phyloP scores from a whole-genome alignment of 2,888 invertebrate genomes.

The Seira ritae region DNA sequence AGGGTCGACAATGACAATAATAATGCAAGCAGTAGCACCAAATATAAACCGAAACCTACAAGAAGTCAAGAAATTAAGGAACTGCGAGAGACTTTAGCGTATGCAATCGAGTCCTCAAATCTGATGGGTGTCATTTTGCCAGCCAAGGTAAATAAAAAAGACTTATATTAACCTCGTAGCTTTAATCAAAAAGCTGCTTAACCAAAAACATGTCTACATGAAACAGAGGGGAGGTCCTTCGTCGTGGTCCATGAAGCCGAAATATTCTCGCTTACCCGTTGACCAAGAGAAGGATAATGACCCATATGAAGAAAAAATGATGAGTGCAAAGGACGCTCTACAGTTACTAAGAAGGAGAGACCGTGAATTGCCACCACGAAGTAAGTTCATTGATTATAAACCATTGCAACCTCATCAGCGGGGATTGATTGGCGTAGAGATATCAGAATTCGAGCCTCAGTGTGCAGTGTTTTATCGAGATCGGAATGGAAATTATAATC shows the following conservation, averaged over 20 bases:
- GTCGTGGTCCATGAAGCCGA: no score
- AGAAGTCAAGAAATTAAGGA: no score
- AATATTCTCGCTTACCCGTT: no score
- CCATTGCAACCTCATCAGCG: slow-evolving; percentile 26
- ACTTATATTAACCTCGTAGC: no score
- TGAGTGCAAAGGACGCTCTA: slow-evolving; percentile 24
- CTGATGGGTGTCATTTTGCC: slow-evolving; percentile 42
- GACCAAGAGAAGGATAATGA: no score
- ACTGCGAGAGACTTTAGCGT: slow-evolving; percentile 14
- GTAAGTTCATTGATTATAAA: slow-evolving; percentile 11
- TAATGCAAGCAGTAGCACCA: no score
- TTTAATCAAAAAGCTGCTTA: no score
- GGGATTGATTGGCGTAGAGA: slow-evolving; percentile 57
- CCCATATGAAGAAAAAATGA: slow-evolving; percentile 15
- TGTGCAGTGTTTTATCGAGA: slow-evolving; percentile 51
- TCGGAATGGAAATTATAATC: slow-evolving; percentile 44
- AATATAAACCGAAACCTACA: no score
- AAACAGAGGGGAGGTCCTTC: no score
- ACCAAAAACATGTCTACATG: no score
- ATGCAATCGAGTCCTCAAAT: slow-evolving; percentile 24
- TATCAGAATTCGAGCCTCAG: slow-evolving; percentile 44
- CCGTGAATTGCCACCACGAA: slow-evolving; percentile 14
- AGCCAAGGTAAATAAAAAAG: no score
- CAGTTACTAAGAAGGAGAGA: slow-evolving; percentile 17
- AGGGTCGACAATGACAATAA: no score